These are phyloP conservation scores for Nasalis larvatus DNA, from an alignment of 2,113 vertebrate species.

Conservation along the genomic window DNA sequence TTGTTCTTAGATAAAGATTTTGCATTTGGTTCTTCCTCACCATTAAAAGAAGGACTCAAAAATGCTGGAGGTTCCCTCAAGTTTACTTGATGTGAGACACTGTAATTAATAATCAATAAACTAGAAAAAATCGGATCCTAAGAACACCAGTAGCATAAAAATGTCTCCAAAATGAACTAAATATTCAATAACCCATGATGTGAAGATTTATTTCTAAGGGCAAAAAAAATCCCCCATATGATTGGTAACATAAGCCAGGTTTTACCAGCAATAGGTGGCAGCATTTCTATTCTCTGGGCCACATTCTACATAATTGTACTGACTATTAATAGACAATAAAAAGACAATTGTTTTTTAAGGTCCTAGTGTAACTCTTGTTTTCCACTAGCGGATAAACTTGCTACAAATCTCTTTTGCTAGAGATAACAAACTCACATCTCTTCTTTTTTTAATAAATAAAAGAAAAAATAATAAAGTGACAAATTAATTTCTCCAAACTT, in stretches of 20 bases:
- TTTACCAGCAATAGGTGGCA: slow-evolving; percentile 62
- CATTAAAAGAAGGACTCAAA: slow-evolving; percentile 39
- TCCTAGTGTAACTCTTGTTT: slow-evolving; percentile 11
- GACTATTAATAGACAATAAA: slow-evolving; percentile 42
- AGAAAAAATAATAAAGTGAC: slow-evolving; percentile 76
- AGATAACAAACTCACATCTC: slow-evolving; percentile 68
- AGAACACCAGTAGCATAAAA: neutral
- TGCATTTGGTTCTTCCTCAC: slow-evolving; percentile 21
- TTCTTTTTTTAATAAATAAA: neutral
- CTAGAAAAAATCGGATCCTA: neutral
- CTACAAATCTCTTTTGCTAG: slow-evolving; percentile 60
- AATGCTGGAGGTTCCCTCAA: neutral
- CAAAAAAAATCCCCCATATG: neutral
- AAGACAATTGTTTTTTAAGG: slow-evolving; percentile 3
- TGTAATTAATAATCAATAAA: neutral
- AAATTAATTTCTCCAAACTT: slow-evolving; percentile 84
- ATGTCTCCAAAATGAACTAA: neutral
- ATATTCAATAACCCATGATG: neutral
- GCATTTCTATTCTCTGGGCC: slow-evolving; percentile 63
- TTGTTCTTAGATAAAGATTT: slow-evolving; percentile 14
- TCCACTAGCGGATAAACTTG: slow-evolving; percentile 54
- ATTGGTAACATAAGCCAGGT: neutral
- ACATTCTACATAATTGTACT: neutral
- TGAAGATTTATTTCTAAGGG: neutral
- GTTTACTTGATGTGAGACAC: neutral